Evolutionary conservation across 2,113 vertebrate genomes (phyloP), one percentile per base, ranked within the genome.

Genomic region (Ictalurus furcatus): DNA sequence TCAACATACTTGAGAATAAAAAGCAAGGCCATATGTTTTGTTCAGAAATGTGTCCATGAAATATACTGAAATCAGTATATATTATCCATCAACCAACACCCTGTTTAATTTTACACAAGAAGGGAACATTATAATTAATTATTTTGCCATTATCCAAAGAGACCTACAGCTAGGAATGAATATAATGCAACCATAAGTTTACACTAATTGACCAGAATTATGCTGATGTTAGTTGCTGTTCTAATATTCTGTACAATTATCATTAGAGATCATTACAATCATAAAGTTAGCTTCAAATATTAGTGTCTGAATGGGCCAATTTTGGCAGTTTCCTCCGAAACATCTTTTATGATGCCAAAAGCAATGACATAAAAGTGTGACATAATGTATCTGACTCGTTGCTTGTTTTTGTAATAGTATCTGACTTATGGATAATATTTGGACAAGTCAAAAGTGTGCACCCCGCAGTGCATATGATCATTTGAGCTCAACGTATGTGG

Each of bases 401-500:
- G 63, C 69, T 73, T 80, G 52, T 59, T 89, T 44, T 59, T 48
- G 52, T 69, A 67, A 48, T 89, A 13, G 28, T 40, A 83, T 74
- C 82, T 52, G 71, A 52, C 54, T 86, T 61, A 44, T 63, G 63
- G 16, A 78, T 80, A 61, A 63, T 74, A 54, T 28, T 82, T 52
- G 28, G 69, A 52, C 30, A 81, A 44, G 76, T 59, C 61, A 54
- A 37, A 80, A 52, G 71, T 65, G 40, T 82, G 25, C n/a, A 58
- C 76, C n/a, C 44, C 7, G 23, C 44, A 69, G 74, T 82, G 58
- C 84, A 86, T 74, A 69, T 80, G n/a, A 86, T 88, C 19, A 71
- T 88, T 80, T 71, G 17, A 88, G 23, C 40, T 86, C 65, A 73
- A 40, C 58, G 52, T 85, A 85, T 73, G 80, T 87, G 71, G 79